Evolutionary conservation across 2,888 invertebrate genomes (phyloP), one percentile per base, ranked within the genome.

Genomic region (Ophioninae sp.): DNA sequence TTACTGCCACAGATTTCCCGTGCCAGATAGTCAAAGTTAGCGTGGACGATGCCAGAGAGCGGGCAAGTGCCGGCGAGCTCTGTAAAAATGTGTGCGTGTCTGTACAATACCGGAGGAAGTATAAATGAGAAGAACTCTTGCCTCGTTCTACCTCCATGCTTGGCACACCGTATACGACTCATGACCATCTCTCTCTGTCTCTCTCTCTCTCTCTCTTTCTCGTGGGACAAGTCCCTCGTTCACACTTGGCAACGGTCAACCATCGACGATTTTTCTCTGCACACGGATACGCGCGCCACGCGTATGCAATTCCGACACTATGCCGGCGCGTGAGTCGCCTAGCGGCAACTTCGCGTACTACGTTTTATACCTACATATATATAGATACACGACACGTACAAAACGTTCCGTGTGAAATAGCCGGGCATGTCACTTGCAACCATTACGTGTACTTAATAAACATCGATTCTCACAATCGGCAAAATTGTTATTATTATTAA

Each of bases 221-320:
- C 80, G 80, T 39, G 59, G 71, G 77, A 79, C 78, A 78, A 84
- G 84, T 82, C 83, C 83, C 81, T 87, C 86, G 85, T 88, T 87
- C 82, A 87, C 83, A 84, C 87, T 87, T 85, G 87, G 85, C 83
- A 87, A 87, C 85, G 86, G 84, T 82, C 86, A 86, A 83, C 85
- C 85, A 81, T 84, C 75, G 81, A 58, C 75, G 76, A 81, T 80
- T 76, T 76, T 76, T 76, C 37, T 67, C 30, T 59, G n/a, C 39
- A 10, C 22, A 9, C 51, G 13, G 3, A 44, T 10, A 44, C 44
- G 13, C 44, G 10, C 71, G 79, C 30, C 67, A 61, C 72, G 51
- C 65, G 37, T 22, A 64, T 59, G 65, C 61, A 82, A 65, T 80
- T 59, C 68, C 44, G 58, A 61, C 61, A n/a, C 39, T 59, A 39